Evolutionary conservation across 2,113 vertebrate genomes (phyloP), one percentile per base, ranked within the genome.

Genomic region (Rattus rattus): DNA sequence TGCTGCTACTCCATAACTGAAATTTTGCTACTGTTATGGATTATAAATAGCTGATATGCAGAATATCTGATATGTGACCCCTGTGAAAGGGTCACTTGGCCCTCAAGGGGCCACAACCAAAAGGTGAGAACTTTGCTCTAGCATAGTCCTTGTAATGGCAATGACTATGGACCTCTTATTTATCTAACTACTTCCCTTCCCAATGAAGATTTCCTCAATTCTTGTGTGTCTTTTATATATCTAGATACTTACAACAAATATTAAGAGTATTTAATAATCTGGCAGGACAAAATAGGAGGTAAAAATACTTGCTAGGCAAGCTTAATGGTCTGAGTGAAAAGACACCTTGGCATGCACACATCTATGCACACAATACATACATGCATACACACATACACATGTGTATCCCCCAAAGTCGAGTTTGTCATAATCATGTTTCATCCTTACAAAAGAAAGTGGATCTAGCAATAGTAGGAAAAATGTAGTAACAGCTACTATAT

Each of bases 181-280:
- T 33, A 70, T 54, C 69, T 84, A 84, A 20, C 43, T 91, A 72
- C 22, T 95, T 94, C 72, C 33, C 36, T n/a, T 96, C 73, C n/a
- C 73, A 83, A 30, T 61, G 33, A 90, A 81, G 39, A 93, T 47
- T 56, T 87, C 30, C 63, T 75, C n/a, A 33, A 4, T 84, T 85
- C 28, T 86, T 90, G 36, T 73, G 14, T 91, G 54, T 54, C 52
- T 54, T 49, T 94, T 17, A 30, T 72, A 63, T 63, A 67, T 9
- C 17, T 1, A 85, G 67, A 80, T 61, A 77, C 6, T 83, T 17
- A 14, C 83, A 22, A 79, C 14, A 47, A 63, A 77, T 56, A n/a
- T 83, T 79, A 91, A 84, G 56, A 84, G 36, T 43, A 84, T 61
- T 84, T 84, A 59, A 28, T 61, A 61, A 39, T 43, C 80, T 61